Evolutionary conservation across 2,113 vertebrate genomes (phyloP), one percentile per base, ranked within the genome.

Genomic region (Equus przewalskii): DNA sequence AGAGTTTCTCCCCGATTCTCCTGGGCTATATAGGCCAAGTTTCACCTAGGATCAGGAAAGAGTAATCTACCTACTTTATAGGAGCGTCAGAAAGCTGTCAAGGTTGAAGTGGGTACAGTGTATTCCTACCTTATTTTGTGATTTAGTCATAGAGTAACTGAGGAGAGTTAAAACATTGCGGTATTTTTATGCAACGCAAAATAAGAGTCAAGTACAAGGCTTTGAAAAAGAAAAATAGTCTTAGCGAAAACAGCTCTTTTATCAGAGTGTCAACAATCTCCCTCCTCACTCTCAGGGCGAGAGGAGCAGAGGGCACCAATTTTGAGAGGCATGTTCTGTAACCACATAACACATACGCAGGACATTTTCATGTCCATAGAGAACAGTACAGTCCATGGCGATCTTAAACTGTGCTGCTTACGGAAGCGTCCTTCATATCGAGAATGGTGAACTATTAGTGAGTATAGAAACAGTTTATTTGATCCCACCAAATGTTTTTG

Each of bases 361-460:
- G 22, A 51, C 54, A n/a, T 8, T 64, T 15, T 64, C 36, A n/a
- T 13, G 14, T 18, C 73, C 24, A n/a, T 33, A 33, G 2, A 36
- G 11, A 83, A 16, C 6, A 51, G 33, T 0, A 9, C 6, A 85
- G 13, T 3, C 84, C 36, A 26, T 0, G 3, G 15, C 4, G 3
- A 54, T 49, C 8, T 24, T 70, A 33, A 60, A 21, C 1, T 1
- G 4, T 19, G 26, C 10, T 67, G 30, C 19, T 19, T 62, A 51
- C 3, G 36, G 26, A 44, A 14, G 28, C 67, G 24, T 9, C 79
- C 91, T 75, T 56, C n/a, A 54, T 49, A 80, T 7, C 60, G 44
- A 79, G 12, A 2, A 7, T 62, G 6, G 18, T 60, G 46, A 89
- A 36, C n/a, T 80, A 33, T 75, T 33, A 80, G 1, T 49, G 13